phyloP scores from a whole-genome alignment of 2,888 invertebrate genomes.

The Tenthredo mesomela region DNA sequence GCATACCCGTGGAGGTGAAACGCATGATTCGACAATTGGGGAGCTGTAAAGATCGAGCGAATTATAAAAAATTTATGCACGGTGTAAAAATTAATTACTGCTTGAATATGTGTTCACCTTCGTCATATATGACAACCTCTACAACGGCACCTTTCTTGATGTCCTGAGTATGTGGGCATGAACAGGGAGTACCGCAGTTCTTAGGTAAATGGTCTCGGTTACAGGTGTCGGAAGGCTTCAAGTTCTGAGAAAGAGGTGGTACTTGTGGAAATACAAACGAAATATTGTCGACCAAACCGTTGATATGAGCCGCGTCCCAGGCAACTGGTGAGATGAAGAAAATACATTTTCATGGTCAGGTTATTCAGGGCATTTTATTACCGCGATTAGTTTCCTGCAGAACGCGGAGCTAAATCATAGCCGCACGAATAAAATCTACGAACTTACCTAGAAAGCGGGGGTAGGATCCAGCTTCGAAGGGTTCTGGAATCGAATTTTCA shows the following conservation, averaged over 20 bases:
- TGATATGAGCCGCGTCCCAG: constrained; percentile 88
- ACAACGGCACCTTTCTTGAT: constrained; percentile 90
- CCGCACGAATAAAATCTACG: background rate
- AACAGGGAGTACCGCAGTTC: constrained; percentile 88
- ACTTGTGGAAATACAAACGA: constrained; percentile 89
- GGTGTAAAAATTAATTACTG: background rate
- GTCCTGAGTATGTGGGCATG: constrained; percentile 87
- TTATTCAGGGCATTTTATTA: background rate
- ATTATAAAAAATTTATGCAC: background rate
- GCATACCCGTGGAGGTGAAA: constrained; percentile 94
- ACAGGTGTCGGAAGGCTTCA: constrained; percentile 89
- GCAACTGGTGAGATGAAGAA: constrained; percentile 84
- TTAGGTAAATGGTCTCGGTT: constrained; percentile 89
- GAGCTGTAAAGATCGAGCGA: constrained; percentile 80
- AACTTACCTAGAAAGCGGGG: constrained; percentile 87
- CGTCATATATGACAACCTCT: constrained; percentile 91
- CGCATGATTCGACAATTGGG: constrained; percentile 92
- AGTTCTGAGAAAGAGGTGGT: constrained; percentile 88
- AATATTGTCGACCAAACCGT: constrained; percentile 91
- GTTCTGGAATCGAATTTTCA: constrained; percentile 84
- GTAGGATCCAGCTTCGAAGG: constrained; percentile 90
- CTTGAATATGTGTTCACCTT: constrained; percentile 81
- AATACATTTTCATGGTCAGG: background rate
- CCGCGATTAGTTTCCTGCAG: background rate
- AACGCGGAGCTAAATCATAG: background rate